Base-by-base conservation (phyloP, 2,888 invertebrate genomes). In the Cancer borealis region DNA sequence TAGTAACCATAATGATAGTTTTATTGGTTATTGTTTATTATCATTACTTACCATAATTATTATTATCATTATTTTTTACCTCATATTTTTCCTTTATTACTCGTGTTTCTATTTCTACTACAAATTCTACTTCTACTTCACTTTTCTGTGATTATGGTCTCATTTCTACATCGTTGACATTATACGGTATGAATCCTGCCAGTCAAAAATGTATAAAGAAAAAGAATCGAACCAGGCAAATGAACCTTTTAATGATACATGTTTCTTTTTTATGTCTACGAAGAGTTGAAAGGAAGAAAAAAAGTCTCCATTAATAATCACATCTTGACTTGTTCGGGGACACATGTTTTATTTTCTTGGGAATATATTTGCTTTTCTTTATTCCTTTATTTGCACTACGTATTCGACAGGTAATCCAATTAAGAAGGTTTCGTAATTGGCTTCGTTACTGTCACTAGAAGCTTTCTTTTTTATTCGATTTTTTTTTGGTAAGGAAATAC, bases 371-470 rank as follows among this genome's bases (percentile, higher is more conserved):
- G 30, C 79, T 12, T 30, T 79, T 79, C 30, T 79, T 79, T 10
- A 30, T 79, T 30, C 30, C 79, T 79, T 79, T 79, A 30, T 66
- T 14, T n/a, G 66, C n/a, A n/a, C 14, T 2, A 66, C 66, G 66
- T 66, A 21, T 66, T 66, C n/a, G n/a, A 66, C 66, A 79, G 79
- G 79, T 79, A 30, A 30, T 79, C 30, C 79, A 79, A 79, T 79
- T 30, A 79, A 79, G 17, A 54, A 54, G 79, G 12, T 30, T 12
- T 6, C 12, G 14, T 79, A 79, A 79, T 79, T 79, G 26, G 79
- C 26, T 79, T 79, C 30, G 79, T 79, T 79, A 0, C 30, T 79
- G 30, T 79, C 30, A 30, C 30, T 30, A 3, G 66, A 66, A 54
- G 10, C 17, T 54, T 54, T 54, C 14, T 54, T 54, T 54, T 10